Evolutionary conservation across 2,113 vertebrate genomes (phyloP), one percentile per base, ranked within the genome.

Genomic region (Festucalex cinctus): DNA sequence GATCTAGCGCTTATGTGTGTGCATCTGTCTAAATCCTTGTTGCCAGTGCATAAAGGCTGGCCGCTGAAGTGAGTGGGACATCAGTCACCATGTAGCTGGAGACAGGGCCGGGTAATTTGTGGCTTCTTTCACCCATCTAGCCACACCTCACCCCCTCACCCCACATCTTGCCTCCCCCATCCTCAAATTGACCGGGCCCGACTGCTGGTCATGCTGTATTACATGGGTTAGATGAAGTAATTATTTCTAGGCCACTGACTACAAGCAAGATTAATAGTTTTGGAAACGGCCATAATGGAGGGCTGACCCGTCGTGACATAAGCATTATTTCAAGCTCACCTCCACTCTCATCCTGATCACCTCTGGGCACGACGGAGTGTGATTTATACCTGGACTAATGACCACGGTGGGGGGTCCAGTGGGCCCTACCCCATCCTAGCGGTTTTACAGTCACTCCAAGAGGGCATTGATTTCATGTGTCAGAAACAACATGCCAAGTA

Each of bases 191-290:
- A 92, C 90, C 88, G 88, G 89, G 90, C 88, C 90, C 91, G 87
- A 86, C 84, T 90, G 88, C 84, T 88, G 85, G 90, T 92, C 91
- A 91, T 89, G 87, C 88, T 93, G 90, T 93, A 88, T 91, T 92
- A 85, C 88, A 91, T 85, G 90, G 90, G 90, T 93, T 94, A 93
- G 92, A 89, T 91, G 88, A 88, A 94, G 93, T 94, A 91, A 95
- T 95, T 95, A 92, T 96, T 94, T 95, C 91, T 93, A 92, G 89
- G 84, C 79, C 90, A 82, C 89, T 93, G 94, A 93, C 93, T 93
- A 92, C 92, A 93, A 89, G 88, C 69, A 86, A 95, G 94, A 98
- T 95, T 93, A 97, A 97, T 96, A 92, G 93, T 93, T 95, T 95
- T 94, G 91, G 91, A 94, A 94, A 92, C 86, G 90, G 86, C 90